phyloP scores from a whole-genome alignment of 2,113 vertebrate species.

The Petroica traversi region DNA sequence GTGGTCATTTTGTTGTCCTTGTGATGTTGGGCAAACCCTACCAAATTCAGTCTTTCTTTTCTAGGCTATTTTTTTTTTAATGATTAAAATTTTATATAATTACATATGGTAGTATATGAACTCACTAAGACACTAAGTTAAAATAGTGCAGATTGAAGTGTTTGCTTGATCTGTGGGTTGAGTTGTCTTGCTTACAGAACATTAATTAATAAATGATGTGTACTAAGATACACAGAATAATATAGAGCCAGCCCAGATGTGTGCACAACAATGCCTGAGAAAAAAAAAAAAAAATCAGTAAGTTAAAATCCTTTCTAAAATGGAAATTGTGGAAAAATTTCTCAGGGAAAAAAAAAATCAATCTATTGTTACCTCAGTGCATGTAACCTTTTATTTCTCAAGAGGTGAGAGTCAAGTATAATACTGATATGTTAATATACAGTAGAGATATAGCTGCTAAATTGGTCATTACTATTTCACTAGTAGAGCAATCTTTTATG shows the following conservation, averaged over 20 bases:
- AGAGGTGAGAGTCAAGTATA: neutral
- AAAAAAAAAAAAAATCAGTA: neutral
- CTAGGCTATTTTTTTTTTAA: neutral
- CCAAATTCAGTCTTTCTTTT: neutral
- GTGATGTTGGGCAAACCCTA: rapidly evolving
- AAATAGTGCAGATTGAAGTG: neutral
- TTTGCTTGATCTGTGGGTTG: neutral
- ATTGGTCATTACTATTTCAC: neutral
- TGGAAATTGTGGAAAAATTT: neutral
- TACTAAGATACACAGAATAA: neutral
- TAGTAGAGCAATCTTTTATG: neutral
- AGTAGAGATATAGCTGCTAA: neutral
- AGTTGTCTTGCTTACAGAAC: neutral
- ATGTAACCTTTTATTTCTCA: neutral
- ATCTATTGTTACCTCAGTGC: neutral
- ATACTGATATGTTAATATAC: neutral
- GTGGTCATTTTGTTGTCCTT: neutral
- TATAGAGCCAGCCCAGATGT: neutral
- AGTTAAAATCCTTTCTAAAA: neutral
- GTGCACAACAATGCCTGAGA: neutral
- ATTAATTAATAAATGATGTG: neutral
- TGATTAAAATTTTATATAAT: neutral
- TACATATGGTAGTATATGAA: neutral
- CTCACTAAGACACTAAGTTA: neutral
- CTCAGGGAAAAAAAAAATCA: neutral